Percentiles rank a stretch among this genome's conserved stretches.
phyloP scores from a whole-genome alignment of 2,113 vertebrate genomes.

The Columbina picui region DNA sequence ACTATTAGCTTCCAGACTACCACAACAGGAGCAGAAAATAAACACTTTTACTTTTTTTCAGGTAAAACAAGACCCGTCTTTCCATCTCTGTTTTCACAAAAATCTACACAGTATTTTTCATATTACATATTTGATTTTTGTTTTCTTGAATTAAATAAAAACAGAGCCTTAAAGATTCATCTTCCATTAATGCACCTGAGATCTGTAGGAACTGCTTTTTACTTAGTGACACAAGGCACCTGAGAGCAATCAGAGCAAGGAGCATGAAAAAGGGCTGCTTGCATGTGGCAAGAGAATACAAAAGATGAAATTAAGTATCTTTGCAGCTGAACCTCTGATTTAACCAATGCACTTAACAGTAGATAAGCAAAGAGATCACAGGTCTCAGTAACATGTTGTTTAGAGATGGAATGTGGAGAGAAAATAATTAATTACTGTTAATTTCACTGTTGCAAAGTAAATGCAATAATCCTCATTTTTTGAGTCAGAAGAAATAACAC shows the following conservation, averaged over 20 bases:
- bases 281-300: neutral
- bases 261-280: neutral
- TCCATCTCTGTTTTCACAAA: neutral
- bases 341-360: neutral
- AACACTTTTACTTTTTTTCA: neutral
- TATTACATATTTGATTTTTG: neutral
- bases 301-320: neutral
- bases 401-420: neutral
- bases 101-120: neutral
- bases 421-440: neutral
- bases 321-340: neutral
- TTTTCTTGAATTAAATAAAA: neutral
- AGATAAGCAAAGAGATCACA: neutral
- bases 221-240: neutral
- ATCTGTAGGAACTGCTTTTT: neutral
- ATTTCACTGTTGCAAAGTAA: neutral
- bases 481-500: neutral
- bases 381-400: neutral
- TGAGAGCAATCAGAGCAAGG: neutral
- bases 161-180: neutral
- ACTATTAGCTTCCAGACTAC: neutral
- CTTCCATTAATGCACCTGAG: neutral
- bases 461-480: neutral
- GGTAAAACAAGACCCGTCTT: neutral
- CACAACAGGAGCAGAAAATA: neutral